phyloP scores from a whole-genome alignment of 53 echinoderm and acorn worm species.

The Stichopus horrens region DNA sequence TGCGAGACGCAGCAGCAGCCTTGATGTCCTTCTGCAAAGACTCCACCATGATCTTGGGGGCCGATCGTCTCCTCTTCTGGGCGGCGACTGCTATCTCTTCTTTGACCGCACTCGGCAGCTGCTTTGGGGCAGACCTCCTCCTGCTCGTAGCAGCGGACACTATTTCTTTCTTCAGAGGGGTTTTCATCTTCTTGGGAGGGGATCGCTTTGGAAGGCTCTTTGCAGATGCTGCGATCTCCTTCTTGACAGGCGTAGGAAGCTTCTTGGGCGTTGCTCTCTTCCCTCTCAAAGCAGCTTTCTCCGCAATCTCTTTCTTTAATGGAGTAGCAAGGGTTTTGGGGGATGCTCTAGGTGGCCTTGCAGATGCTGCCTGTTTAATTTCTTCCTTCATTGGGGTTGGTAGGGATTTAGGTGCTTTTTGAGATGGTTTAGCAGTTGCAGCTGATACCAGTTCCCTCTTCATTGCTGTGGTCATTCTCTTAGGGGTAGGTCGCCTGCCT shows the following conservation, averaged over 20 bases:
- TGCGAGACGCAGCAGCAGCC: conserved; percentile 42
- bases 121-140: conserved; percentile 53
- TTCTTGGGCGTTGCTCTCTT: conserved; percentile 30
- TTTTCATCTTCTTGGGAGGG: conserved; percentile 62
- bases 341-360: conserved; percentile 11
- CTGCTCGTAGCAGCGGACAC: conserved; percentile 47
- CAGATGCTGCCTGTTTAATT: conserved; percentile 41
- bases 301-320: conserved; percentile 62
- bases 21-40: conserved; percentile 54
- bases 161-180: conserved; percentile 72
- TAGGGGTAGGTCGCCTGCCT: conserved; percentile 49
- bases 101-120: conserved; percentile 55
- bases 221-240: conserved; percentile 49
- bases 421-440: conserved; percentile 31
- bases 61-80: conserved; percentile 50
- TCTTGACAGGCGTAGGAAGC: conserved; percentile 56
- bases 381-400: conserved; percentile 54
- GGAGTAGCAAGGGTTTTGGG: conserved; percentile 57
- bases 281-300: background rate
- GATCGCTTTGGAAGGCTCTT: background rate
- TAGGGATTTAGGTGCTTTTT: conserved; percentile 47
- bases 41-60: conserved; percentile 53
- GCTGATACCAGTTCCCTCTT: conserved; percentile 39
- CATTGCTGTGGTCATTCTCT: conserved; percentile 17
- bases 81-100: conserved; percentile 55